phyloP scores from a whole-genome alignment of 2,113 vertebrate genomes.

The Apus apus region DNA sequence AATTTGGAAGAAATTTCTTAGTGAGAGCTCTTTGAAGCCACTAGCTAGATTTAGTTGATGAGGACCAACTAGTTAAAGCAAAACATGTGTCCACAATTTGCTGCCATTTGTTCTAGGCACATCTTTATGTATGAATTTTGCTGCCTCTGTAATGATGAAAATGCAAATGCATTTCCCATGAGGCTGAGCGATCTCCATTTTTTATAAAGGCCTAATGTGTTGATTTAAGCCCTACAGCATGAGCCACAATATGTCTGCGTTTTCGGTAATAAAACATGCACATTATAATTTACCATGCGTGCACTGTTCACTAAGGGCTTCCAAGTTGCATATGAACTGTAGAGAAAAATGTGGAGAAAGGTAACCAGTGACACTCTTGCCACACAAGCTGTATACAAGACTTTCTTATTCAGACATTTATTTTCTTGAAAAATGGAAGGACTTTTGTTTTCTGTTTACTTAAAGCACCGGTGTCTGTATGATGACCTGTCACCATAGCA shows the following conservation, averaged over 20 bases:
- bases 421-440: not conserved
- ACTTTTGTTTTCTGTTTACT: not conserved
- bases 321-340: not conserved
- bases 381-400: rapidly evolving
- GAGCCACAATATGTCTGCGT: slow-evolving; percentile 27
- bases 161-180: slow-evolving; percentile 54
- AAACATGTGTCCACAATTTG: slow-evolving; percentile 63
- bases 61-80: slow-evolving; percentile 38
- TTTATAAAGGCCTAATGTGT: slow-evolving; percentile 45
- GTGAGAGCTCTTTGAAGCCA: slow-evolving; percentile 36
- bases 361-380: not conserved
- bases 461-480: not conserved
- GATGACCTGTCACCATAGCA: not conserved
- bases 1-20: slow-evolving; percentile 15
- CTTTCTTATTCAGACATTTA: not conserved
- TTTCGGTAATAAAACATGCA: slow-evolving; percentile 10
- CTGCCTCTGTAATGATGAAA: slow-evolving; percentile 47
- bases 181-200: slow-evolving; percentile 12
- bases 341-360: not conserved
- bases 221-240: slow-evolving; percentile 50
- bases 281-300: not conserved
- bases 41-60: slow-evolving; percentile 26
- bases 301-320: not conserved
- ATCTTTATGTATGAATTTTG: slow-evolving; percentile 66
- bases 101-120: slow-evolving; percentile 58